Base-by-base conservation (phyloP, 2,888 invertebrate species). In the Ctenicera cuprea region DNA sequence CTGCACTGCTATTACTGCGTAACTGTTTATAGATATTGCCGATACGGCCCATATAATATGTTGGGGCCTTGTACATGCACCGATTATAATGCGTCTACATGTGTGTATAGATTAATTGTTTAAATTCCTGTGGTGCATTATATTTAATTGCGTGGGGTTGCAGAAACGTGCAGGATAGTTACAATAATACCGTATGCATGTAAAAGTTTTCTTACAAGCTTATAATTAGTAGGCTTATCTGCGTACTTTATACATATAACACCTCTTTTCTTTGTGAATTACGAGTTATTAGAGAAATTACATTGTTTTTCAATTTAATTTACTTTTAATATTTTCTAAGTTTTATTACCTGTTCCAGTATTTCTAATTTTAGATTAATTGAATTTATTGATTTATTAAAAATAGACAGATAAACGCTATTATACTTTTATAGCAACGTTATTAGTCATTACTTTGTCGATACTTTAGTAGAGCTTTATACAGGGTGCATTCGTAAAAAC, bases 11-110 rank as follows among this genome's bases (percentile, higher is more conserved):
- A 61, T 41, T 61, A 26, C 59, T 54, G 45, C 50, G 37, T 73
- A 73, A 64, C 68, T 69, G 68, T 64, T 68, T 69, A 59, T 64
- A 69, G 69, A 73, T 69, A 73, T 73, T 73, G 22, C 37, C 69
- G 68, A 69, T 73, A 73, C 68, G 68, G 73, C 62, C 61, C 63
- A 63, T 73, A 54, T 72, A 50, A 66, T 66, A 66, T 61, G 65
- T 66, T 61, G 37, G 20, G 30, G 18, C 37, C 14, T 26, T 41
- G 63, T 71, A 67, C 41, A 63, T 57, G 43, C 61, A 67, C 30
- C 30, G 43, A 38, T 61, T 50, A 43, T 37, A 20, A 16, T 45
- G 26, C 45, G 22, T 16, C 16, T 26, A 30, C 52, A 62, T 50
- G 52, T 69, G 62, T 69, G 69, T 59, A 61, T 11, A 22, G 38